A percentile compares a stretch with the other conserved stretches of the same genome.
These are phyloP conservation scores for Scleropages formosus DNA, from an alignment of 2,797 vertebrate species.

Conservation along the genomic window DNA sequence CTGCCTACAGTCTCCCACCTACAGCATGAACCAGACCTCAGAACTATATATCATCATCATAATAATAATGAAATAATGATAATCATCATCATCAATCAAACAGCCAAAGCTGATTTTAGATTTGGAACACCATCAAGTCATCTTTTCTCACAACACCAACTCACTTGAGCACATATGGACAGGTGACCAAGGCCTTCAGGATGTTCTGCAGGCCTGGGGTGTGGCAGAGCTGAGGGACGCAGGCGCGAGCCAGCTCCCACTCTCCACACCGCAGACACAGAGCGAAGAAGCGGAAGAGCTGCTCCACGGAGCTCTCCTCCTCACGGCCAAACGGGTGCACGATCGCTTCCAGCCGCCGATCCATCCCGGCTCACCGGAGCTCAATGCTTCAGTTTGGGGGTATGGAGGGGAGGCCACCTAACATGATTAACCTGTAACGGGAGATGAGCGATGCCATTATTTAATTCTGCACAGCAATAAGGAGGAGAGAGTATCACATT, in stretches of 20 bases:
- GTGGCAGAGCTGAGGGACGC: conserved; percentile 77
- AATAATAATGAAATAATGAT: neutral
- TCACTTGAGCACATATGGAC: conserved; percentile 76
- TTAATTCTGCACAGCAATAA: neutral
- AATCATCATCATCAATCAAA: neutral
- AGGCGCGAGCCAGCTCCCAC: conserved; percentile 88
- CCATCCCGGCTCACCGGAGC: conserved; percentile 34
- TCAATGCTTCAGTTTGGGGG: conserved; percentile 31
- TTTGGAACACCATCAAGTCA: neutral
- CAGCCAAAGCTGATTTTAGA: neutral
- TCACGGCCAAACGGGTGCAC: conserved; percentile 83
- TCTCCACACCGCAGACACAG: conserved; percentile 76
- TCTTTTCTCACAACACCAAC: conserved; percentile 34
- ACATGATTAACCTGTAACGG: conserved; percentile 44
- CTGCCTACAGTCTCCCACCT: conserved; percentile 74
- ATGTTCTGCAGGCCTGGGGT: conserved; percentile 67
- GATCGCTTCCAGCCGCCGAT: conserved; percentile 29
- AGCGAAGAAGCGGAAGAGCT: conserved; percentile 82
- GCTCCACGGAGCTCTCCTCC: conserved; percentile 73
- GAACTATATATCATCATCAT: neutral
- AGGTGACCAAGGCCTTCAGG: conserved; percentile 74
- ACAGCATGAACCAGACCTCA: conserved; percentile 23
- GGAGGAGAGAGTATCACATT: neutral
- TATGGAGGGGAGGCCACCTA: neutral
- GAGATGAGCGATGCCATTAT: neutral